Percentiles rank a stretch among this genome's conserved stretches.
Conservation (phyloP, 1,140 invertebrate species). For the Streblospio benedicti region DNA sequence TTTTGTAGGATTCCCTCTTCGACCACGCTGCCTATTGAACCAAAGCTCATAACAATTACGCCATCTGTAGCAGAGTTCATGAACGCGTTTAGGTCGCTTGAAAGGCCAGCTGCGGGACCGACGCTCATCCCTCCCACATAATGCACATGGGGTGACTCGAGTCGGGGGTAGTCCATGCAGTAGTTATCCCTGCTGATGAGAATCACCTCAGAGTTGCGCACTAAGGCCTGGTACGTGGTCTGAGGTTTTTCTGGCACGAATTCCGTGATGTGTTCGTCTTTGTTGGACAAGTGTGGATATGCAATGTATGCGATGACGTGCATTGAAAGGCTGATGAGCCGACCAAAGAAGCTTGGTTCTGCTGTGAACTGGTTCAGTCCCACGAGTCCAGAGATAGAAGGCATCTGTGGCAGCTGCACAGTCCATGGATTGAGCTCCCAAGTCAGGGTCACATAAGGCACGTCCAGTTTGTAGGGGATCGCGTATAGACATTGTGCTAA, state of each 20-base stretch:
- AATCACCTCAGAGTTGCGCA: conserved; percentile 1
- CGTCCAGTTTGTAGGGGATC: conserved; percentile 1
- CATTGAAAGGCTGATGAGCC: background rate
- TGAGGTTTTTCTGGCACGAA: background rate
- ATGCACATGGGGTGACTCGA: background rate
- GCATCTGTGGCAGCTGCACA: background rate
- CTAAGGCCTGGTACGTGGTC: background rate
- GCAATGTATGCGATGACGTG: background rate
- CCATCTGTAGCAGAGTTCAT: background rate
- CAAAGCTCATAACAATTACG: conserved; percentile 1
- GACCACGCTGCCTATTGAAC: background rate
- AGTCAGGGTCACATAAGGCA: conserved; percentile 4
- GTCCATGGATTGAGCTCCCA: background rate
- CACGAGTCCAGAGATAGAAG: background rate
- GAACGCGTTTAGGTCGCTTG: background rate
- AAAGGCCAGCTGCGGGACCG: background rate
- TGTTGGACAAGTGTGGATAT: too few species aligned
- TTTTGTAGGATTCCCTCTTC: conserved; percentile 19
- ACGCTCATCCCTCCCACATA: background rate
- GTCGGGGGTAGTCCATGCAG: conserved; percentile 2
- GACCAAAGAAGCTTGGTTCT: background rate
- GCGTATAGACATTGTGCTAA: background rate
- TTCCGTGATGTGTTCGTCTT: too few species aligned
- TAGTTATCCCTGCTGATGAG: background rate
- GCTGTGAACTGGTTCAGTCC: too few species aligned